Evolutionary conservation across 2,888 invertebrate species (phyloP).

Genomic region (Aplocera efformata): DNA sequence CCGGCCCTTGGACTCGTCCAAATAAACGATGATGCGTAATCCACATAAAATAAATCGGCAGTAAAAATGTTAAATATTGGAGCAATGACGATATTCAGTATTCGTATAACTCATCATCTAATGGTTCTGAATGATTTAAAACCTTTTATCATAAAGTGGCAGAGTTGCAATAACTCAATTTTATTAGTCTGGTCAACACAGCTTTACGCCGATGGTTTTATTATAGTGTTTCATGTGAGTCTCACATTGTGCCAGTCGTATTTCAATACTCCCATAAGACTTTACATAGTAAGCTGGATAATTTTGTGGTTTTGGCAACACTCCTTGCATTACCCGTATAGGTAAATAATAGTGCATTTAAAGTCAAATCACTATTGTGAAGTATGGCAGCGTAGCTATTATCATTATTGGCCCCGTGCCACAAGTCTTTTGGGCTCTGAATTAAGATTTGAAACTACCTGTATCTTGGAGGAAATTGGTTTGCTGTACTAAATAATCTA

Average conservation of each 20-base stretch:
- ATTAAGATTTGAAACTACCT: constrained; percentile 42
- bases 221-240: constrained; percentile 55
- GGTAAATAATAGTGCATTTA: constrained; percentile 63
- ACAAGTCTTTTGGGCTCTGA: constrained; percentile 48
- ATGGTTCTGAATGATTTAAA: constrained; percentile 78
- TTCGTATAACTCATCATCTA: constrained; percentile 77
- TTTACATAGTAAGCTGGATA: constrained; percentile 41
- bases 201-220: constrained; percentile 69
- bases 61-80: constrained; percentile 76
- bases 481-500: constrained; percentile 31
- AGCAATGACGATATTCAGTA: constrained; percentile 72
- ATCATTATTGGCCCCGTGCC: constrained; percentile 64
- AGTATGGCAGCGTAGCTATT: constrained; percentile 52
- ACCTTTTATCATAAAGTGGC: constrained; percentile 78
- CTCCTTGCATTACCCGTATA: constrained; percentile 51
- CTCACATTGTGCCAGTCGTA: constrained; percentile 53
- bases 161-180: constrained; percentile 75
- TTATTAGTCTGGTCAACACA: constrained; percentile 75
- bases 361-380: constrained; percentile 66
- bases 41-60: constrained; percentile 68
- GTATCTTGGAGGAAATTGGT: constrained; percentile 27
- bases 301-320: constrained; percentile 58
- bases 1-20: constrained; percentile 42
- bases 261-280: constrained; percentile 49
- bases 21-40: constrained; percentile 64